These are phyloP conservation scores for Alethe castanea DNA, from an alignment of 2,113 vertebrate species.

Conservation along the genomic window DNA sequence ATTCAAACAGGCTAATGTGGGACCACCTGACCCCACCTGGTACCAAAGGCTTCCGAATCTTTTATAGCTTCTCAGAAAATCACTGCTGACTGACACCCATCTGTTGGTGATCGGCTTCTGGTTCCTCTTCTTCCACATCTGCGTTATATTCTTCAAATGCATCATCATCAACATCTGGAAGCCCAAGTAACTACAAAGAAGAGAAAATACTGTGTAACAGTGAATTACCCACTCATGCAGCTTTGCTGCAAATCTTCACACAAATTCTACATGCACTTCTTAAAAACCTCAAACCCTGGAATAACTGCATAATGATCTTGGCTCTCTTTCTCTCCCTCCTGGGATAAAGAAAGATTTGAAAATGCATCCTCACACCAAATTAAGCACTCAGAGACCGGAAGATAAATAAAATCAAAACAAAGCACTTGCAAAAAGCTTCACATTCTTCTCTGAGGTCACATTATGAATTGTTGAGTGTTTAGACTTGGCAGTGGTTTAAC, in stretches of 20 bases:
- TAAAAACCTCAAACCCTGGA: neutral
- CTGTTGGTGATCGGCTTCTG: conserved; percentile 95
- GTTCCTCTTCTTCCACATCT: conserved; percentile 94
- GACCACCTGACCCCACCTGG: conserved; percentile 59
- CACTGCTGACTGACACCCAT: conserved; percentile 99
- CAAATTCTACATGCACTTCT: neutral
- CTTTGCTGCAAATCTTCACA: neutral
- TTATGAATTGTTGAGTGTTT: neutral
- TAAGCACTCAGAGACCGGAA: neutral
- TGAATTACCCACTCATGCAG: neutral
- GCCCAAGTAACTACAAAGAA: conserved; percentile 87
- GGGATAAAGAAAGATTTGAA: neutral
- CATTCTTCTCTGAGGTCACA: neutral
- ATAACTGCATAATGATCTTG: neutral
- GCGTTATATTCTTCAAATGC: conserved; percentile 97
- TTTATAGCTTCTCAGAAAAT: conserved; percentile 57
- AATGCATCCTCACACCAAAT: conserved; percentile 8
- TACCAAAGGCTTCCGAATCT: conserved; percentile 42
- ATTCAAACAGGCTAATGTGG: conserved; percentile 53
- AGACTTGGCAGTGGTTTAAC: neutral
- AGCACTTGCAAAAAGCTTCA: neutral
- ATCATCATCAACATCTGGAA: conserved; percentile 94
- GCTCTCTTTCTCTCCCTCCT: neutral
- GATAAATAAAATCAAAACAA: conserved; percentile 27
- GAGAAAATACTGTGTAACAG: conserved; percentile 46